phyloP scores from a whole-genome alignment of 2,888 invertebrate genomes.

The Eupithecia vulgata region DNA sequence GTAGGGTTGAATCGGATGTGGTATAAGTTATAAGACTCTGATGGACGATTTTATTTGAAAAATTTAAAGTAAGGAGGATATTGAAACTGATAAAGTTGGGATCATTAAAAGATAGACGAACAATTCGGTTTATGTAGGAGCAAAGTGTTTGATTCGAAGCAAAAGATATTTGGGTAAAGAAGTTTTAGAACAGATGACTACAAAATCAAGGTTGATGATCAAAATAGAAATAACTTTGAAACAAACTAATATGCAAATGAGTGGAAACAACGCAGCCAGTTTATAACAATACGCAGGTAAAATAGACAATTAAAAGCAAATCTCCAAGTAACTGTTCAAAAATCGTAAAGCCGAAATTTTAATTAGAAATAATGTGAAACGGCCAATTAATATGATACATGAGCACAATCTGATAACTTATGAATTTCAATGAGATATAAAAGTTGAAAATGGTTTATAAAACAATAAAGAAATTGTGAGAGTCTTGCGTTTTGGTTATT shows the following conservation, averaged over 20 bases:
- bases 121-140: too few relatives aligned
- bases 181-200: background rate
- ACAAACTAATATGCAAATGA: conserved; percentile 35
- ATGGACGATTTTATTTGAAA: background rate
- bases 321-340: conserved; percentile 47
- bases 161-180: background rate
- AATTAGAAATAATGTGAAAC: conserved; percentile 61
- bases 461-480: conserved; percentile 47
- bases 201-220: conserved; percentile 7
- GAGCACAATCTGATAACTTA: conserved; percentile 58
- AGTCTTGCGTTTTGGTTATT: conserved; percentile 38
- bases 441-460: conserved; percentile 40
- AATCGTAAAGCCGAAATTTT: conserved; percentile 58
- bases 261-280: conserved; percentile 33
- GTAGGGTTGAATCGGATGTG: conserved; percentile 55
- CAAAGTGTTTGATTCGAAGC: background rate
- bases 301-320: conserved; percentile 37
- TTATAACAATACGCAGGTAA: conserved; percentile 35
- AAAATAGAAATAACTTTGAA: conserved; percentile 20
- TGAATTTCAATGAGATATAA: conserved; percentile 57
- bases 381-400: conserved; percentile 64
- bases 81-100: background rate
- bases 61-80: background rate
- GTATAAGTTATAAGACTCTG: conserved; percentile 43
- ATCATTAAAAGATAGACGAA: too few relatives aligned